Evolutionary conservation across 2,797 vertebrate genomes (phyloP), one percentile per base, ranked within the genome.

Genomic region (Psittacula derbiana): DNA sequence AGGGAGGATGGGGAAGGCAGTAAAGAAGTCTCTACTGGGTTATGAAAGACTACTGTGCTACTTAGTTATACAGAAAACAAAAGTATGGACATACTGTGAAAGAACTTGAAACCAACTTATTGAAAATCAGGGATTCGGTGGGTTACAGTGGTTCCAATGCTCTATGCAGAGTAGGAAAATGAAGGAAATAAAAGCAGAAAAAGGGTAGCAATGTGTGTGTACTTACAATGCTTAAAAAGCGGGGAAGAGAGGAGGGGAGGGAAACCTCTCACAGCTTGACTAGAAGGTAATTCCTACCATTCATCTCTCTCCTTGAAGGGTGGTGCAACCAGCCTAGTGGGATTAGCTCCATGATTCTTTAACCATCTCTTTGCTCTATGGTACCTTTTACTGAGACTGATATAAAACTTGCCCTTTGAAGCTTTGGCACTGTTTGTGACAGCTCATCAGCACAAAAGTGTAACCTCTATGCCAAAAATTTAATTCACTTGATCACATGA

Each of bases 311-410:
- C 17, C 33, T 74, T 80, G 62, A 83, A 50, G 16, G 21, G n/a
- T 11, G 14, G 2, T 88, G 19, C 14, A 27, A 66, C 23, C 21
- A 36, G 7, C 9, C 24, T 20, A 21, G 28, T 0, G 0, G 15
- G n/a, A 57, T 50, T 75, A 50, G 18, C 11, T 80, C 38, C 6
- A 6, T 27, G 27, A 64, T 47, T 61, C 16, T 62, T 82, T 31
- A 80, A 38, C 10, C 4, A 30, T 73, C 25, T 76, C 43, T 53
- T 66, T 66, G 15, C 27, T 80, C 15, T 31, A 16, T 27, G 20
- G 12, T 57, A 44, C 7, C 49, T 91, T 60, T 58, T 53, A 62
- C 25, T n/a, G 25, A 71, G 14, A 40, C 19, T 14, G 40, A 44
- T 43, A 8, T 40, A 78, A 88, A 83, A 20, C 4, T 20, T 46